Base-by-base conservation (phyloP, 2,888 invertebrate species). In the Erebia epiphron region DNA sequence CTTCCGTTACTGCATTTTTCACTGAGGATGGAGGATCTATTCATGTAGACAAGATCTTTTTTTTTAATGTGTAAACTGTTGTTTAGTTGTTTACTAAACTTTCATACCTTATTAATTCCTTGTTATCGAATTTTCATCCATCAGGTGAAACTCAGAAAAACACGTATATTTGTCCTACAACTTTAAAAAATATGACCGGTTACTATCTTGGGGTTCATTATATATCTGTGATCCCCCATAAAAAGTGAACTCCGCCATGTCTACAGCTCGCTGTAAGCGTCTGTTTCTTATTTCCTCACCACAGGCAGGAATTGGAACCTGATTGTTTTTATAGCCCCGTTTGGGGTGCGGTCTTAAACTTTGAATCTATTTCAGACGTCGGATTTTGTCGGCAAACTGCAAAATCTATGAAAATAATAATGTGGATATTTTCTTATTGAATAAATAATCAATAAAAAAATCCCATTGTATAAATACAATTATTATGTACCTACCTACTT, bases 251-350 rank as follows among this genome's bases (percentile, higher is more conserved):
- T 89, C 86, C 81, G 76, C 76, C 78, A 79, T 77, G 80, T 82
- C 83, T 83, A 75, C 11, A 1, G 13, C 75, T 77, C 82, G 83
- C 84, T 84, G 70, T 72, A 74, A 68, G 76, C 85, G 85, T 86
- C 87, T 92, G 92, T 88, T 91, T 89, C 91, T 90, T 92, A 91
- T 92, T 87, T 90, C 87, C 83, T 80, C 79, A 73, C 79, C 77
- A 78, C 78, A 75, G 77, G 75, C 76, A 79, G 79, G 80, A 82
- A 84, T 84, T 81, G 86, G 86, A 81, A 89, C 83, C 86, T 87
- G 87, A 91, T 91, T 92, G 90, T 90, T 92, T 92, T 92, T 91
- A 91, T 90, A 81, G 87, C 82, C 76, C 77, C 73, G 78, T 79
- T 76, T 82, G 79, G 81, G 79, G 79, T 76, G 74, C 77, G 77